These are phyloP conservation scores for Typhlomys cinereus DNA, from an alignment of 2,113 vertebrate genomes.

Conservation along the genomic window DNA sequence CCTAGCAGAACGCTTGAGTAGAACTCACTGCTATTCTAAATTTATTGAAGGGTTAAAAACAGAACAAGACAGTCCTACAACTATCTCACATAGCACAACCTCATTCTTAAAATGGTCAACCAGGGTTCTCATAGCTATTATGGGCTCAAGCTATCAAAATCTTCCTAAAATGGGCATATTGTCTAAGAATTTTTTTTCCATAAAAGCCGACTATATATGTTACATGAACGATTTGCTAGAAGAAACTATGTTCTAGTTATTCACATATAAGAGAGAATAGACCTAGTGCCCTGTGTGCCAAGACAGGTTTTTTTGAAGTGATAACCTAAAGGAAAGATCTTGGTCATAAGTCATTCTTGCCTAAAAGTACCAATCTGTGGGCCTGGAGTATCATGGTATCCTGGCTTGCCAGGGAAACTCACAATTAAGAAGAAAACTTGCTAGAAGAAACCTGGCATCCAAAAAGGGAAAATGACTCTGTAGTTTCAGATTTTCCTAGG, in stretches of 20 bases:
- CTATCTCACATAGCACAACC: background rate
- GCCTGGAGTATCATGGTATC: background rate
- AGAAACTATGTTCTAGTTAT: background rate
- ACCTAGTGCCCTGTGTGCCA: background rate
- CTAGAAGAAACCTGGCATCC: slow-evolving; percentile 38
- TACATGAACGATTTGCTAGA: background rate
- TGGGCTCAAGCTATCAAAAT: slow-evolving; percentile 28
- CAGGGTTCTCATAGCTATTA: background rate
- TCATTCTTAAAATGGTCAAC: slow-evolving; percentile 14
- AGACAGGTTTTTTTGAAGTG: background rate
- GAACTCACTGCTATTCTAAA: background rate
- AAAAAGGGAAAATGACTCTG: slow-evolving; percentile 56
- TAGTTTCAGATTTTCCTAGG: slow-evolving; percentile 48
- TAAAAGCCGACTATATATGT: slow-evolving; percentile 41
- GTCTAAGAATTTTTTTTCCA: slow-evolving; percentile 43
- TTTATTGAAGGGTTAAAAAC: background rate
- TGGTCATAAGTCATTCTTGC: background rate
- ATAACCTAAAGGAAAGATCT: background rate
- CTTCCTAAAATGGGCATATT: slow-evolving; percentile 2
- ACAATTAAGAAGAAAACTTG: slow-evolving; percentile 33
- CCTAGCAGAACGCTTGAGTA: background rate
- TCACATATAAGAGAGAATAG: background rate
- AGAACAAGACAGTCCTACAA: background rate
- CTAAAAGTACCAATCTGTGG: background rate
- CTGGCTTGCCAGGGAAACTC: background rate